Evolutionary conservation across 2,797 vertebrate species (phyloP).

Genomic region (Acanthiza pusilla): DNA sequence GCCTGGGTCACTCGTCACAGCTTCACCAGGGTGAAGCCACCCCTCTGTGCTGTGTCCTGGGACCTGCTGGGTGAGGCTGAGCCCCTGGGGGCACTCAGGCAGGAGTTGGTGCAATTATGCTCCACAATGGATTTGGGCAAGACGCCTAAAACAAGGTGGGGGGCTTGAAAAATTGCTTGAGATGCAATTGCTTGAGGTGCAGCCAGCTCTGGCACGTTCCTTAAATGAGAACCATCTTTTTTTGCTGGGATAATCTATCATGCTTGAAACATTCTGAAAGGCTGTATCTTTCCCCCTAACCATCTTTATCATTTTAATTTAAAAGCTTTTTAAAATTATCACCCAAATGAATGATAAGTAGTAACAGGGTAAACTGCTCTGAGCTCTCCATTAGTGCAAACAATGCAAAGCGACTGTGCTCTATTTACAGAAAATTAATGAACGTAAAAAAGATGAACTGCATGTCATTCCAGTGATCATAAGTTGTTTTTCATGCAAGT

Average conservation of each 20-base stretch:
- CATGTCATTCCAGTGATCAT: neutral
- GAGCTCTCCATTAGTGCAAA: slow-evolving; percentile 47
- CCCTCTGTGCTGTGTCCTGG: rapidly evolving
- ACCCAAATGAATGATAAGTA: slow-evolving; percentile 31
- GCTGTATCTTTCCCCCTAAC: neutral
- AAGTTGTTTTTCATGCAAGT: slow-evolving; percentile 53
- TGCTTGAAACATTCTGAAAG: slow-evolving; percentile 10
- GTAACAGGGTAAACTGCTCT: slow-evolving; percentile 35
- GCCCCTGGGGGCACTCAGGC: rapidly evolving
- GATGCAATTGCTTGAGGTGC: neutral
- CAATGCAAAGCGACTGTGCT: slow-evolving; percentile 18
- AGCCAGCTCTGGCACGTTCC: neutral
- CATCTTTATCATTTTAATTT: slow-evolving; percentile 53
- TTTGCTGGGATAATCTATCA: slow-evolving; percentile 11
- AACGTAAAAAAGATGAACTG: slow-evolving; percentile 49
- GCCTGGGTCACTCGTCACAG: rapidly evolving
- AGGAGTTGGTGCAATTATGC: neutral
- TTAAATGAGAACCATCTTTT: neutral
- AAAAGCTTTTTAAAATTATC: slow-evolving; percentile 58
- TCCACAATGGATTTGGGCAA: neutral
- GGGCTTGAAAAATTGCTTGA: neutral
- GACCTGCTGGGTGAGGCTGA: neutral
- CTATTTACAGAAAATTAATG: slow-evolving; percentile 47
- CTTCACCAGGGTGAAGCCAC: neutral
- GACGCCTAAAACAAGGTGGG: neutral